Evolutionary conservation across 2,888 invertebrate genomes (phyloP).

Genomic region (Dromius quadrimaculatus): DNA sequence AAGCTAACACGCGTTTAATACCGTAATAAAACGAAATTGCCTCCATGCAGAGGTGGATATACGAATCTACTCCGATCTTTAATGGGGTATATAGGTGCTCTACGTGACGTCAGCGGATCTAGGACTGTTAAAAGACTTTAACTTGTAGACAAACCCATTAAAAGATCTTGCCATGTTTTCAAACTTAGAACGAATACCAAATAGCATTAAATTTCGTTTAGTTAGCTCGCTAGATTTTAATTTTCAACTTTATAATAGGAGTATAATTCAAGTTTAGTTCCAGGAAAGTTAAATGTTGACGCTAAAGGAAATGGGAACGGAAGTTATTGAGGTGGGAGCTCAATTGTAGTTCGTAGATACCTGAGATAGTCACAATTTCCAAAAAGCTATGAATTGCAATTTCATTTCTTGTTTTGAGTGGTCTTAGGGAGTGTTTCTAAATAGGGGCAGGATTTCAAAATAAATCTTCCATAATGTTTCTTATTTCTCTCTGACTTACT

Average conservation of each 20-base stretch:
- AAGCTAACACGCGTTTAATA: background rate
- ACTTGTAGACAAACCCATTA: conserved; percentile 8
- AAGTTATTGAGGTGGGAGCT: no score
- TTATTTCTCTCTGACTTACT: background rate
- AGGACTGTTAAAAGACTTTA: background rate
- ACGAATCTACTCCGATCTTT: background rate
- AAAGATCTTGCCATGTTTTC: conserved; percentile 3
- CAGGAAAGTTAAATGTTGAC: background rate
- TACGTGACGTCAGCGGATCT: background rate
- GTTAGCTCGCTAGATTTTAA: background rate
- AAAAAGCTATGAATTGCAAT: no score
- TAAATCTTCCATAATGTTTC: no score
- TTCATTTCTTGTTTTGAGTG: no score
- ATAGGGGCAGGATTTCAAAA: no score
- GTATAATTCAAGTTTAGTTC: background rate
- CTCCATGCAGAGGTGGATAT: background rate
- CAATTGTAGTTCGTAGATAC: no score
- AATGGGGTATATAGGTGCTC: conserved; percentile 1
- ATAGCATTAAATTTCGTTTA: conserved; percentile 2
- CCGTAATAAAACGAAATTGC: background rate
- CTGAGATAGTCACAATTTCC: no score
- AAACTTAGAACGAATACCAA: conserved; percentile 15
- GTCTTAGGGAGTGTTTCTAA: no score
- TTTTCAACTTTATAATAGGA: conserved; percentile 1
- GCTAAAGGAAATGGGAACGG: no score